Conservation (phyloP, 1,140 invertebrate species). For the Trichogramma pretiosum region DNA sequence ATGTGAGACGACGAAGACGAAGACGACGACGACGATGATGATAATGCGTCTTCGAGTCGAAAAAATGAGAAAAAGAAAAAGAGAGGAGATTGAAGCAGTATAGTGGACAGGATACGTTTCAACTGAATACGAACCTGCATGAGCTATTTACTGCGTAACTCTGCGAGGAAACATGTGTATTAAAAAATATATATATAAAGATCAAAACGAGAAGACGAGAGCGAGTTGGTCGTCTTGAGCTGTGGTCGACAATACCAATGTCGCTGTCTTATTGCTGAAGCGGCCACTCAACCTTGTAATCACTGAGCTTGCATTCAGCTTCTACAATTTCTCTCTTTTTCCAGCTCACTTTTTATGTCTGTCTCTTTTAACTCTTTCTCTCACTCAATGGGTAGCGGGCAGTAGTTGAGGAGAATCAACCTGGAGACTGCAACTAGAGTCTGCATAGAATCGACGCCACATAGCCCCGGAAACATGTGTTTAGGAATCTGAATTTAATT, state of each 20-base stretch:
- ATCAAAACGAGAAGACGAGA: too few relatives aligned
- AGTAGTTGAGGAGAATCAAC: too few relatives aligned
- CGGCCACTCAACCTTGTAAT: slow-evolving; percentile 32
- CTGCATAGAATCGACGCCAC: too few relatives aligned
- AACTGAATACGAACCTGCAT: too few relatives aligned
- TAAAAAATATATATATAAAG: too few relatives aligned
- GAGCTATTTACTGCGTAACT: too few relatives aligned
- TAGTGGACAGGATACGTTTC: too few relatives aligned
- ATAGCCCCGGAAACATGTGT: too few relatives aligned
- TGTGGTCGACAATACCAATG: slow-evolving; percentile 29
- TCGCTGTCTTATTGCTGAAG: slow-evolving; percentile 31
- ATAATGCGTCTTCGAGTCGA: background rate
- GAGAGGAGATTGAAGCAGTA: background rate
- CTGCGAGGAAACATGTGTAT: too few relatives aligned
- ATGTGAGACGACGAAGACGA: background rate
- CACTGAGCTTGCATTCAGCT: slow-evolving; percentile 22
- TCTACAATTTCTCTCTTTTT: slow-evolving; percentile 1
- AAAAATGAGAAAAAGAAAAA: background rate
- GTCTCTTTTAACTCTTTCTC: background rate
- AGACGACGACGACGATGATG: slow-evolving; percentile 5
- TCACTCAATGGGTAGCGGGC: too few relatives aligned
- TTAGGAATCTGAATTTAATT: too few relatives aligned
- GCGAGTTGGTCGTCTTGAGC: slow-evolving; percentile 29
- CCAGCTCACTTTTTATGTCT: background rate
- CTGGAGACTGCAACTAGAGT: too few relatives aligned